Base-by-base conservation (phyloP, 2,113 vertebrate genomes). In the Gnathonemus longibarbis region DNA sequence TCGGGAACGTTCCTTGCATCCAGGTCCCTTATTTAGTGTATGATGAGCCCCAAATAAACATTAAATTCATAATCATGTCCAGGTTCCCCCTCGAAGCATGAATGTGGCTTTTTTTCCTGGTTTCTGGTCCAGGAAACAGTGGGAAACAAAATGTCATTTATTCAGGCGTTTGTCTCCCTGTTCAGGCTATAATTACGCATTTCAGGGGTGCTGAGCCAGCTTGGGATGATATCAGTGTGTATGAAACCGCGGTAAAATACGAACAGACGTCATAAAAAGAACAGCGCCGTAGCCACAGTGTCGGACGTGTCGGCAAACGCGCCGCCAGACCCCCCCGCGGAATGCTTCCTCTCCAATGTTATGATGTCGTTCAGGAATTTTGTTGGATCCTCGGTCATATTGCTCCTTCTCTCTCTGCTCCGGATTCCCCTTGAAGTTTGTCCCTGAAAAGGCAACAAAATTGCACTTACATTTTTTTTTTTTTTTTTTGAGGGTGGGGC, bases 381-480 rank as follows among this genome's bases (percentile, higher is more conserved):
- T 24, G n/a, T 21, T 21, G 15, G 50, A 35, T 42, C 39, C 7
- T 10, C 24, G 39, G 21, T 21, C 5, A 52, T 88, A n/a, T 62
- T 11, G n/a, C 52, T 62, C 39, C 24, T 93, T 93, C 39, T 93
- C 93, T 94, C 93, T 94, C 92, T 90, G 93, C 94, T 94, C 91
- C 89, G 93, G 92, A 70, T 93, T 94, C 91, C 93, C 94, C 94
- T 94, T 95, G 94, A 94, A 95, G 94, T 93, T 93, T 94, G 93
- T 93, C 91, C 89, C 94, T 95, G 94, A 95, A 96, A 96, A 95
- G 94, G 94, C 93, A 94, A 93, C 93, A 94, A 94, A 93, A 95
- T 94, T 95, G 95, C 94, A 94, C 93, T 95, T 95, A 92, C 92
- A 93, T 91, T 84, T 84, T 80, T 66, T 70, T 27, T n/a, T 27